phyloP scores from a whole-genome alignment of 2,888 invertebrate species.

The Ectemnius lituratus region DNA sequence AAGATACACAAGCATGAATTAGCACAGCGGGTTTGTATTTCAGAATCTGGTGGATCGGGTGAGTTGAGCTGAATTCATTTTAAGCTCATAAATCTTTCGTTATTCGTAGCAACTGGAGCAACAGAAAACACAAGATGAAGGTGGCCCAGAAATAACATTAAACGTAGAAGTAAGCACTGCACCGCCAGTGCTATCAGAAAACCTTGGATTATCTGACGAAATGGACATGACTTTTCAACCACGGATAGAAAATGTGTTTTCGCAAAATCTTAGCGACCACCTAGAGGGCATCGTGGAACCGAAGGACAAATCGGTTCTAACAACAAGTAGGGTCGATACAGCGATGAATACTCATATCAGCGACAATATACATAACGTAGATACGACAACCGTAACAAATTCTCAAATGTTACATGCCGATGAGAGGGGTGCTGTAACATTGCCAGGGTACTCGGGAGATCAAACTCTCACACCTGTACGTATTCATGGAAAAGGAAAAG shows the following conservation, averaged over 20 bases:
- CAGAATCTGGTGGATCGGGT: neutral
- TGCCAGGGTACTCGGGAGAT: constrained; percentile 72
- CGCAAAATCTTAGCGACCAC: constrained; percentile 65
- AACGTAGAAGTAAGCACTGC: constrained; percentile 7
- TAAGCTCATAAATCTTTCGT: neutral
- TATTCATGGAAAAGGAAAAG: constrained; percentile 6
- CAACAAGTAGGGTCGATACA: constrained; percentile 39
- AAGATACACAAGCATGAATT: constrained; percentile 81
- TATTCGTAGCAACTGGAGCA: constrained; percentile 66
- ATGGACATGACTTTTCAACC: constrained; percentile 65
- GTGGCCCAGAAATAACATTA: neutral
- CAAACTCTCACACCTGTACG: constrained; percentile 74
- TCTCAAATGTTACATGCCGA: constrained; percentile 75
- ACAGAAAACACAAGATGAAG: constrained; percentile 54
- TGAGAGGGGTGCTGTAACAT: constrained; percentile 74
- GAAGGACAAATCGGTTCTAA: constrained; percentile 61
- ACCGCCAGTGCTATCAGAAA: constrained; percentile 52
- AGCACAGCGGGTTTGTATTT: constrained; percentile 71
- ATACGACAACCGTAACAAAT: constrained; percentile 60
- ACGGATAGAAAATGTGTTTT: constrained; percentile 63
- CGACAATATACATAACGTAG: constrained; percentile 63
- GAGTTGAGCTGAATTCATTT: neutral
- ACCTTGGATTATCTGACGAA: constrained; percentile 48
- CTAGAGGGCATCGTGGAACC: constrained; percentile 57
- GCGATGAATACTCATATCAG: constrained; percentile 57